Evolutionary conservation across 2,113 vertebrate genomes (phyloP), one percentile per base, ranked within the genome.

Genomic region (Spheniscus mendiculus): DNA sequence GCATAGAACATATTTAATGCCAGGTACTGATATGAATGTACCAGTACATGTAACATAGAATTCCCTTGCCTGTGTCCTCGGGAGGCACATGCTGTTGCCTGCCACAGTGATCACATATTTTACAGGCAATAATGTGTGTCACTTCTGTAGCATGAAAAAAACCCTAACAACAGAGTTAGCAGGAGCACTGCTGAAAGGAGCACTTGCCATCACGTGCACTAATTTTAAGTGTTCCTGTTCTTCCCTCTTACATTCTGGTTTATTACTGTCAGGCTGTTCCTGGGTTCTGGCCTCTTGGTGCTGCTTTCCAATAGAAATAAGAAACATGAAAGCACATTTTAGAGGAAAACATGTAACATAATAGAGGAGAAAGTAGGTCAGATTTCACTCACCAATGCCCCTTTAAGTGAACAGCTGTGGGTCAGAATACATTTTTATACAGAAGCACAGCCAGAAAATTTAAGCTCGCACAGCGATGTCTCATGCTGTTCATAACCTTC

Each of bases 341-440:
- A 89, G 45, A 77, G 66, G 53, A 94, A 95, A 96, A 95, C 83
- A 89, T 74, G 52, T 82, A 88, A 70, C 20, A 8, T 42, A 89
- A 58, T 29, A 93, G 85, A 87, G 53, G 25, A 87, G 42, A 96
- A 96, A 95, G 65, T 94, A 94, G 93, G 94, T 95, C 92, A 95
- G 50, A 86, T 95, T 91, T 89, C 71, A 80, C 69, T 72, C 55
- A n/a, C 44, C 27, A 80, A 40, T 93, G 80, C 29, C 62, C 58
- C 83, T 74, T 90, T 80, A 90, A 96, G 44, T 79, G 87, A 93
- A 70, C 94, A 65, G 77, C 81, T 94, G 61, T 93, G 69, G 56
- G 32, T 66, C 36, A 86, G 59, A 92, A 93, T 87, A 72, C 42
- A 23, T 53, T 83, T 91, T 92, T 78, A 34, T 66, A 85, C 30